Percentiles rank a stretch among this genome's conserved stretches.
phyloP scores from a whole-genome alignment of 2,113 vertebrate species.

The Polypterus bichir region DNA sequence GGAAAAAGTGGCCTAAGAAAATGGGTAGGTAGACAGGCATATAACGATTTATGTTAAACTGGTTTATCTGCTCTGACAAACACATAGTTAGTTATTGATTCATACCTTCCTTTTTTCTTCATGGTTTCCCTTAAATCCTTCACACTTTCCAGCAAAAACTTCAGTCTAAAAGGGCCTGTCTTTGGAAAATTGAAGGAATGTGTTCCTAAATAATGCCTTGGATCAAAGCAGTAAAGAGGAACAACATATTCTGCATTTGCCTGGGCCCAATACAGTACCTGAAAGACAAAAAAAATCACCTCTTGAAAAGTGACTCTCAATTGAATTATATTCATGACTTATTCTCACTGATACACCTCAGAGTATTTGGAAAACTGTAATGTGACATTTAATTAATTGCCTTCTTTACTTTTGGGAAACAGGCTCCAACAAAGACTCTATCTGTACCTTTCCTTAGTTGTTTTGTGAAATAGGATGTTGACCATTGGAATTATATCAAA shows the following conservation, averaged over 20 bases:
- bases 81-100: background rate
- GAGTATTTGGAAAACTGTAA: no score
- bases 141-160: slow-evolving; percentile 57
- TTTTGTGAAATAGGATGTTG: no score
- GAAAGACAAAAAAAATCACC: background rate
- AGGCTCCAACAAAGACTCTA: no score
- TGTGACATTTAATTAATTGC: no score
- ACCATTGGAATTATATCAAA: no score
- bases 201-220: slow-evolving; percentile 51
- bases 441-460: no score
- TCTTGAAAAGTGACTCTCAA: background rate
- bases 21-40: no score
- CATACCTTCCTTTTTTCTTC: slow-evolving; percentile 54
- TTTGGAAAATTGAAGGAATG: slow-evolving; percentile 48
- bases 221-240: slow-evolving; percentile 70
- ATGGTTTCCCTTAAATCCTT: slow-evolving; percentile 48
- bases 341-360: no score
- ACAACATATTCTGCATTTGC: slow-evolving; percentile 47
- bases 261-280: slow-evolving; percentile 63
- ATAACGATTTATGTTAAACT: no score
- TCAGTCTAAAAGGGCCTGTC: slow-evolving; percentile 53
- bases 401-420: no score
- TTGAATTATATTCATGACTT: background rate
- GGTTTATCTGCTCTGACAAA: background rate
- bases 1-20: no score